These are phyloP conservation scores for Cinclus mexicanus DNA, from an alignment of 2,113 vertebrate species.

Conservation along the genomic window DNA sequence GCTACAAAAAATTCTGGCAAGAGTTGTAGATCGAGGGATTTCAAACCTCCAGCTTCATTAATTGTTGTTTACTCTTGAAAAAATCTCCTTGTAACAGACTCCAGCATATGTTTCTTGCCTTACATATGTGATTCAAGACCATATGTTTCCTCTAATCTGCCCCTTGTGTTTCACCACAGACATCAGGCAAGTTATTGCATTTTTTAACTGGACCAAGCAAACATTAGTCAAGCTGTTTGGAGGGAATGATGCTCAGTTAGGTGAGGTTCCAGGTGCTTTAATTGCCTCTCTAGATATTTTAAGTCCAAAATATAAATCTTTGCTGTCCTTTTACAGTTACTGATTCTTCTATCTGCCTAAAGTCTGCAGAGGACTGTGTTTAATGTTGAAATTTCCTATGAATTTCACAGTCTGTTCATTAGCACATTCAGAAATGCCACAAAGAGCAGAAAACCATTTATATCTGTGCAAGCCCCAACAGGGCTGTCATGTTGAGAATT, in stretches of 20 bases:
- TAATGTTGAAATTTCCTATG: neutral
- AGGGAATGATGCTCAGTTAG: neutral
- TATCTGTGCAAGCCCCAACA: neutral
- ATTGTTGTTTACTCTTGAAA: neutral
- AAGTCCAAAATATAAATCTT: neutral
- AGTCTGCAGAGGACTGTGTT: neutral
- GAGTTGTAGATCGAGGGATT: neutral
- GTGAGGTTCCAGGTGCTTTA: neutral
- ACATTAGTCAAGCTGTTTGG: fast-evolving
- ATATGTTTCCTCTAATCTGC: neutral
- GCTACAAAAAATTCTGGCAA: neutral
- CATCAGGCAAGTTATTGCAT: neutral
- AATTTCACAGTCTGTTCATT: neutral
- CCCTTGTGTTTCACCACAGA: neutral
- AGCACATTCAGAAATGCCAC: neutral
- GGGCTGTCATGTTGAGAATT: neutral
- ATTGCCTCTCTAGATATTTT: neutral
- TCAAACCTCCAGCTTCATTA: neutral
- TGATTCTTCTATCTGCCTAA: neutral
- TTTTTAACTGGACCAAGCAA: neutral
- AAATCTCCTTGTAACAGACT: neutral
- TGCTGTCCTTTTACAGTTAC: neutral
- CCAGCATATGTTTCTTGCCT: neutral
- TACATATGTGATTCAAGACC: neutral
- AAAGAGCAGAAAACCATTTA: neutral